Evolutionary conservation across 2,888 invertebrate species (phyloP), one percentile per base, ranked within the genome.

Genomic region (Thumatha senex): DNA sequence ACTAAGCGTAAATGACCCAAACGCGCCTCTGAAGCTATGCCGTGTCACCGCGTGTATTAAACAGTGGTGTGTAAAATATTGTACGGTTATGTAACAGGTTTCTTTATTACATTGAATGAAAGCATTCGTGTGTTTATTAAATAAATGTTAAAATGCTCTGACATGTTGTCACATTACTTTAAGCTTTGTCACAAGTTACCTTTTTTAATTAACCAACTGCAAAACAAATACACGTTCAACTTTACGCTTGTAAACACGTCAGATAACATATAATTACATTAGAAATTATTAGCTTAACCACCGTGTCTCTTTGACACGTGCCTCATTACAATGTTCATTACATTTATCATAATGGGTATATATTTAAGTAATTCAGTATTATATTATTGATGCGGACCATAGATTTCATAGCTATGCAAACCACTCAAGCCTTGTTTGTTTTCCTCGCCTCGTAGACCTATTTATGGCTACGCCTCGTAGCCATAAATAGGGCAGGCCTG

Each of bases 241-340:
- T 41, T 34, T 13, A 4, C 45, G 31, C n/a, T 29, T 11, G 12
- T 10, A 50, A 38, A 51, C 40, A 31, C 24, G 44, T 48, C 44
- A 35, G 18, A 24, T 24, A 24, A 50, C 39, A 52, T 63, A 59
- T 62, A 54, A 62, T 63, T 63, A 59, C 43, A 33, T 15, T 34
- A 46, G 30, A 33, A 29, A 53, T 51, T 56, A 54, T 44, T 54
- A 48, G 43, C 44, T 44, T 40, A 48, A 58, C 63, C 43, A 38
- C 48, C 38, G 8, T 24, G 45, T 40, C 35, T 33, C 62, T 58
- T 58, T 62, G 63, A 50, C 46, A 48, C 30, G 51, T 36, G 48
- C 35, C 42, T 66, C 53, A 51, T 66, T 59, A 56, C 63, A 62
- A 55, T 40, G 35, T 59, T 59, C 40, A 56, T 54, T 45, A 36